Conservation (phyloP, 2,888 invertebrate genomes). For the Drosophila paramelanica region DNA sequence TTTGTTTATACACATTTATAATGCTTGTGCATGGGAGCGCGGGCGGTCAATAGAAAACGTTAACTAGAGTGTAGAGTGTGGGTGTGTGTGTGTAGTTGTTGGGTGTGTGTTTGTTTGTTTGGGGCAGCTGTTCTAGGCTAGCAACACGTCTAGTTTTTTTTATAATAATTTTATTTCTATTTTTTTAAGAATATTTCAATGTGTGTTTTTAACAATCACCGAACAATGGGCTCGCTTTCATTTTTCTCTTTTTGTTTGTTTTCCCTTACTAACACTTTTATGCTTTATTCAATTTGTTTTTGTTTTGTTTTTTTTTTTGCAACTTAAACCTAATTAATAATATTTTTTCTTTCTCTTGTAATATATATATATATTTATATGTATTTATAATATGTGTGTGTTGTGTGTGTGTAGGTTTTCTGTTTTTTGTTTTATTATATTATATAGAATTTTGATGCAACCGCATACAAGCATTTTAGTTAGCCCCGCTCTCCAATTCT, state of each 20-base stretch:
- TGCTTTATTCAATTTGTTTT: constrained; percentile 69
- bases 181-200: constrained; percentile 45
- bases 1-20: constrained; percentile 54
- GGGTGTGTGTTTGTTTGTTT: constrained; percentile 31
- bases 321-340: constrained; percentile 68
- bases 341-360: constrained; percentile 64
- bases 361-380: constrained; percentile 67
- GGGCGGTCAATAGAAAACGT: constrained; percentile 36
- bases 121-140: constrained; percentile 48
- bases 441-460: constrained; percentile 63
- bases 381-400: constrained; percentile 61
- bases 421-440: constrained; percentile 32
- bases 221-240: constrained; percentile 48
- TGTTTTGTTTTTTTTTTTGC: constrained; percentile 37
- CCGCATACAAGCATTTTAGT: constrained; percentile 43
- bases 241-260: constrained; percentile 45
- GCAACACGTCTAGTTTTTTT: constrained; percentile 49
- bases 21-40: constrained; percentile 46
- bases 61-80: constrained; percentile 28
- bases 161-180: constrained; percentile 8
- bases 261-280: constrained; percentile 65
- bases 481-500: constrained; percentile 45
- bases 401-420: constrained; percentile 29
- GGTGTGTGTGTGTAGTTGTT: constrained; percentile 12
- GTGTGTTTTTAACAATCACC: constrained; percentile 62